Evolutionary conservation across 2,797 vertebrate genomes (phyloP).

Genomic region (Xiphorhynchus erythropygius): DNA sequence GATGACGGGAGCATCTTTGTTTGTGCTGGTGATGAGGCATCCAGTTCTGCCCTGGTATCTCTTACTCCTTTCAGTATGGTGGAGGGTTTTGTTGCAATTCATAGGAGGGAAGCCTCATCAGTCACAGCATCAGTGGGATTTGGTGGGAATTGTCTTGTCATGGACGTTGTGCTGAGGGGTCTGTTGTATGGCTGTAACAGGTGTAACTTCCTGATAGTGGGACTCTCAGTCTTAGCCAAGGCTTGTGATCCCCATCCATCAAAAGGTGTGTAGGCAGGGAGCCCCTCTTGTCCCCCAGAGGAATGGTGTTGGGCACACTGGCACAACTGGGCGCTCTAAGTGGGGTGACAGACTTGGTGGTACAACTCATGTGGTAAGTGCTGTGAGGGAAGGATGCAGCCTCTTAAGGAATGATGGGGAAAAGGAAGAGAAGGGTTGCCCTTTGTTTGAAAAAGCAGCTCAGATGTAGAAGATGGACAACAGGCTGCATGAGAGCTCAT

Average conservation of each 20-base stretch:
- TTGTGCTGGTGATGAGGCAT: slow-evolving; percentile 91
- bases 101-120: not conserved
- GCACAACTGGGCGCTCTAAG: not conserved
- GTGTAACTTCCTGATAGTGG: not conserved
- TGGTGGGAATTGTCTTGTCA: not conserved
- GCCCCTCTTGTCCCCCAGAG: not conserved
- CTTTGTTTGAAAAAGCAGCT: not conserved
- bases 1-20: slow-evolving; percentile 83
- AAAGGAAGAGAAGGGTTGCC: not conserved
- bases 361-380: not conserved
- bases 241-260: not conserved
- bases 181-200: not conserved
- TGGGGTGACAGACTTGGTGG: not conserved
- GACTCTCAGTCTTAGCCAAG: not conserved
- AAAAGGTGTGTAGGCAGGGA: rapidly evolving
- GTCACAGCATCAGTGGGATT: not conserved
- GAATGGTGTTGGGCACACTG: not conserved
- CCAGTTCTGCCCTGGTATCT: slow-evolving; percentile 89
- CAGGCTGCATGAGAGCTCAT: not conserved
- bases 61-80: not conserved
- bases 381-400: rapidly evolving
- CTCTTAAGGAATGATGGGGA: not conserved
- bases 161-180: not conserved
- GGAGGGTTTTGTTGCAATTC: not conserved
- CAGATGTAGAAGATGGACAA: not conserved